Base-by-base conservation (phyloP, 2,113 vertebrate genomes). In the Promerops cafer region DNA sequence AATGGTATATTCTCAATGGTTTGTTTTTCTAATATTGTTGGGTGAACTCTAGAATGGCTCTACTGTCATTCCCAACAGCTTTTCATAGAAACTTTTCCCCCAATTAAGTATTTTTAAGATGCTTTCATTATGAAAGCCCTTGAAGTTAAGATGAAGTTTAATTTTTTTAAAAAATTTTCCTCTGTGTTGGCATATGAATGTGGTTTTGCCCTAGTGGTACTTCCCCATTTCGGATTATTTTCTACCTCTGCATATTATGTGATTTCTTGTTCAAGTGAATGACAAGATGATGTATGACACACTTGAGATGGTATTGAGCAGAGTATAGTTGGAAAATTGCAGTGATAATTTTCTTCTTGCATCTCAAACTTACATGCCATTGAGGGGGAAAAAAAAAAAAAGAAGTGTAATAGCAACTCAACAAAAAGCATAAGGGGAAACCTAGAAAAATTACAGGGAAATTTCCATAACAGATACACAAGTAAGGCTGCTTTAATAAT, bases 401-500 rank as follows among this genome's bases (percentile, higher is more conserved):
- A 63, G 5, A 57, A 30, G 13, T 22, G 30, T 83, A 90, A 56
- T 59, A 83, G 50, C 89, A 87, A 70, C 65, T 95, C 53, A 59
- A 91, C 80, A 90, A 92, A 94, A 82, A 86, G 27, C 87, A 97
- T 87, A 91, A 90, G 86, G 96, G 93, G 93, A 94, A 98, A 95
- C 65, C 96, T 94, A 94, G 94, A 97, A 97, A 97, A 98, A 96
- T 98, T 97, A 97, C 81, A 96, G 91, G 72, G 96, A 98, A 98
- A 98, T 97, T 98, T 98, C 97, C 96, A 96, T 97, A 98, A 97
- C 96, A 98, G 96, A 98, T 95, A 97, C 94, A 96, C 96, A 81
- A 97, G 91, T 97, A 97, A 96, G 95, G 90, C 89, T 87, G 91
- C 87, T 97, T 98, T 97, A 98, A 97, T 98, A 98, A 98, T 70